Conservation (phyloP, 2,113 vertebrate species). For the Malurus alboscapulatus region DNA sequence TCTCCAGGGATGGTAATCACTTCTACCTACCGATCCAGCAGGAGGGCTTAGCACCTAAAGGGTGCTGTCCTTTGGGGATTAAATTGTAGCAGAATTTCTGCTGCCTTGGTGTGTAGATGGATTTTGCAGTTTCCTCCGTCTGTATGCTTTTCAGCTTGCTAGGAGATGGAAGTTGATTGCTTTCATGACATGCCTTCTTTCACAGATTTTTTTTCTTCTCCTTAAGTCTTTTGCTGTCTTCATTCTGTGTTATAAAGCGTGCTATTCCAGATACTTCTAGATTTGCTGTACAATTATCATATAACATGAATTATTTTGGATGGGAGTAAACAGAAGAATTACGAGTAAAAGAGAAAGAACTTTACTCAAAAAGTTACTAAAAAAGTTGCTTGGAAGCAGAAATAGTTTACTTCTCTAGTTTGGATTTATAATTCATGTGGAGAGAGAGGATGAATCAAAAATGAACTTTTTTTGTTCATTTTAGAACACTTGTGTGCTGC, state of each 20-base stretch:
- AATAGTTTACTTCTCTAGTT: background rate
- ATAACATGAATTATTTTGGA: background rate
- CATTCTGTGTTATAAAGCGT: background rate
- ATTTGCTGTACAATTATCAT: background rate
- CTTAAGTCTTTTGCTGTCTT: background rate
- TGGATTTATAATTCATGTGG: background rate
- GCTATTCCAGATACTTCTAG: background rate
- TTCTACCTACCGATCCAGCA: rapidly evolving
- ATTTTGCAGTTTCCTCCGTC: background rate
- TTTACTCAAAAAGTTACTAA: background rate
- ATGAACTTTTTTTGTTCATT: background rate
- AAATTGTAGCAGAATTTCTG: background rate
- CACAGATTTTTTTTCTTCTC: background rate
- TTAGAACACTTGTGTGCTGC: background rate
- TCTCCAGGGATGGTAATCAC: background rate
- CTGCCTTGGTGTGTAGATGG: background rate
- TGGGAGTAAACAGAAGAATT: background rate
- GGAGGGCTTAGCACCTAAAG: background rate
- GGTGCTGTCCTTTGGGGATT: background rate
- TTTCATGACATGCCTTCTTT: background rate
- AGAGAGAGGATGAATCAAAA: background rate
- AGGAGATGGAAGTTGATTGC: background rate
- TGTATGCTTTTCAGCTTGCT: background rate
- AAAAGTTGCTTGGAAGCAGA: background rate
- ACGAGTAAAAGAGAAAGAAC: background rate